A percentile compares a stretch with the other conserved stretches of the same genome.
Conservation (phyloP, 2,113 vertebrate genomes). For the Rattus norvegicus region DNA sequence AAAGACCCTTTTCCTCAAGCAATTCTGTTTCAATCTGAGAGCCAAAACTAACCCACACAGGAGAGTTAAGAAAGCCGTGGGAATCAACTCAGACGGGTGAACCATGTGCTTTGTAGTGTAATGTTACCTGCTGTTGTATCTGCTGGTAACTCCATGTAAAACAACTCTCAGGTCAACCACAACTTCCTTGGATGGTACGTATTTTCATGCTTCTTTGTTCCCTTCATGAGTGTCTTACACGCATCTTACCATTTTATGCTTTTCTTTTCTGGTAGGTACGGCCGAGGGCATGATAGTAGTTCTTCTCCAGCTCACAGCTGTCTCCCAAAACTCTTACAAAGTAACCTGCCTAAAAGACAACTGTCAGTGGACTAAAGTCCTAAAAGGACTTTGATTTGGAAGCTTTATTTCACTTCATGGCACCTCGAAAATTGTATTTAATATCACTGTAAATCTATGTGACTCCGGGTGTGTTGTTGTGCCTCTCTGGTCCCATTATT, state of each 20-base stretch:
- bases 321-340: neutral
- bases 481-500: neutral
- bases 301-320: neutral
- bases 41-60: neutral
- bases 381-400: neutral
- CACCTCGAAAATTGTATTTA: neutral
- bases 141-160: neutral
- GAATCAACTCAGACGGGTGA: neutral
- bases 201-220: neutral
- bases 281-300: too few relatives aligned
- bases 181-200: neutral
- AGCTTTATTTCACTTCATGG: neutral
- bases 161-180: neutral
- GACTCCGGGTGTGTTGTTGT: neutral
- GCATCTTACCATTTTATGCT: neutral
- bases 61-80: neutral
- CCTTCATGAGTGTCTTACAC: neutral
- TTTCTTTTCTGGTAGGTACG: neutral
- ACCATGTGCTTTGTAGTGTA: neutral
- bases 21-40: neutral
- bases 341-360: neutral
- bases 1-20: neutral
- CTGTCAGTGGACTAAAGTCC: neutral
- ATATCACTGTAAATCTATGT: neutral
- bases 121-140: neutral